Base-by-base conservation (phyloP, 2,888 invertebrate genomes). In the Chalcis sispes region DNA sequence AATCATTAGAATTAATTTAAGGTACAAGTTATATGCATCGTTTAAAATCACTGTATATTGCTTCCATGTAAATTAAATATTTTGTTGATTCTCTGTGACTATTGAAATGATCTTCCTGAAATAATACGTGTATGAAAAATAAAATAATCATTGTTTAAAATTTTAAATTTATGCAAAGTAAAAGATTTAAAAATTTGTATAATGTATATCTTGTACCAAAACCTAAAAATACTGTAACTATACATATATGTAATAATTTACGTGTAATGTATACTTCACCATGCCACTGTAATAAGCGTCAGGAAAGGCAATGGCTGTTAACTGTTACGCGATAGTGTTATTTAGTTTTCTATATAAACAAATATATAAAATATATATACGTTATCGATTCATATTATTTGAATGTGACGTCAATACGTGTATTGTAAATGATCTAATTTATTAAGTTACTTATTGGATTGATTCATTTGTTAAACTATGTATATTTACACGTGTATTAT, bases 201-300 rank as follows among this genome's bases (percentile, higher is more conserved):
- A 71, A 59, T 80, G 48, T 77, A 75, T 77, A 80, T 80, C 77
- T 79, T 73, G 76, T 79, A 77, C 70, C 67, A 71, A 77, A 79
- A 77, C 72, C 64, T 74, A 66, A 62, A 52, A 65, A 58, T 65
- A 70, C 8, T 72, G 40, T 71, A 71, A 20, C 61, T 71, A 61
- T 36, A 73, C 29, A 67, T 62, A 67, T 73, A 64, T 73, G 66
- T 66, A 71, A 73, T 74, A 61, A 72, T 61, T 77, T 72, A 65
- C 32, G 56, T 59, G 61, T 74, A 73, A 67, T 71, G 54, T 76
- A 74, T 69, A 46, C 69, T 67, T 72, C 29, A 72, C 69, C 20
- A 75, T 75, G 64, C 65, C 70, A 70, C 64, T 74, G 62, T 71
- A 73, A 65, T 52, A 23, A 65, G 54, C 69, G 59, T 59, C 36